Percentiles rank a stretch among this genome's conserved stretches.
phyloP scores from a whole-genome alignment of 2,113 vertebrate genomes.

The Gulo gulo region DNA sequence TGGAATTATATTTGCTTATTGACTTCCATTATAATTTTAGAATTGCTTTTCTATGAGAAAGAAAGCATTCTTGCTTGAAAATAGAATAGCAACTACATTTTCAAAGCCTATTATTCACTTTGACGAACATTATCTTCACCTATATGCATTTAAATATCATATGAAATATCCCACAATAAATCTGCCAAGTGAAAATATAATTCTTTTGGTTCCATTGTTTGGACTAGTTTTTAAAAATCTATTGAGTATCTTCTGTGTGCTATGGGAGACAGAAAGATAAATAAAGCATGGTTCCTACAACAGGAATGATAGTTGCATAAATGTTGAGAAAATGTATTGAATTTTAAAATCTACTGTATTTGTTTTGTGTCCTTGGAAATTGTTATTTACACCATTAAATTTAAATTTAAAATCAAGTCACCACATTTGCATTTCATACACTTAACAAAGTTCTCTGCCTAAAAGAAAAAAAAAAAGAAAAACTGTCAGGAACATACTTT shows the following conservation, averaged over 20 bases:
- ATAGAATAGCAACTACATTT: not conserved
- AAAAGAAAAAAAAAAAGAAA: not conserved
- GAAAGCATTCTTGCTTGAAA: not conserved
- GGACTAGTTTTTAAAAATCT: not conserved
- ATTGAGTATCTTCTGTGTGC: not conserved
- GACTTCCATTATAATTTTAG: not conserved
- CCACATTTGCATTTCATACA: not conserved
- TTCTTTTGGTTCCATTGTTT: not conserved
- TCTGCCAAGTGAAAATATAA: not conserved
- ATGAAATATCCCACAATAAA: not conserved
- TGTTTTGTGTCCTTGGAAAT: not conserved
- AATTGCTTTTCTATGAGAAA: not conserved
- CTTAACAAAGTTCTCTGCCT: not conserved
- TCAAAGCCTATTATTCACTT: slow-evolving; percentile 7
- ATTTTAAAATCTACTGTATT: not conserved
- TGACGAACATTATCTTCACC: not conserved
- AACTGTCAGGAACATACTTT: not conserved
- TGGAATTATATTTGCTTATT: not conserved
- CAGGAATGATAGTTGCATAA: not conserved
- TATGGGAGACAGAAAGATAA: not conserved
- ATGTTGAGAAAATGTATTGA: not conserved
- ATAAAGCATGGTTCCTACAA: not conserved
- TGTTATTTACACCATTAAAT: not conserved
- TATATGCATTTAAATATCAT: not conserved
- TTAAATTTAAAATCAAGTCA: slow-evolving; percentile 8